A percentile compares a stretch with the other conserved stretches of the same genome.
phyloP scores from a whole-genome alignment of 2,797 vertebrate species.

The Meriones psammophilus region DNA sequence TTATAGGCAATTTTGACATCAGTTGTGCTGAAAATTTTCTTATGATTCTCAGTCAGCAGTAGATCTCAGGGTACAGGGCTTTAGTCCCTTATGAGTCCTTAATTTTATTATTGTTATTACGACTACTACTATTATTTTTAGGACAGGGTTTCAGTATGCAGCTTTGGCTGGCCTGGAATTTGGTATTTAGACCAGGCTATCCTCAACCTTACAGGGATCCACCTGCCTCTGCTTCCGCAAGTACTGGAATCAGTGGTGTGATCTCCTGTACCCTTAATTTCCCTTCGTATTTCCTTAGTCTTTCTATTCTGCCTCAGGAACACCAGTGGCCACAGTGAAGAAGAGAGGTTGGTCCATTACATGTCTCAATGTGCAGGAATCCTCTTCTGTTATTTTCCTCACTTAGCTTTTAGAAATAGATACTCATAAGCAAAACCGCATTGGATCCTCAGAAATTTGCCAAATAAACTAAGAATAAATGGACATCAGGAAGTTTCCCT shows the following conservation, averaged over 20 bases:
- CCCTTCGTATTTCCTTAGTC: neutral
- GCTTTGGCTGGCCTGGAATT: neutral
- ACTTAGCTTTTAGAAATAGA: constrained; percentile 25
- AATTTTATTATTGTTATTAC: neutral
- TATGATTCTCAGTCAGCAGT: neutral
- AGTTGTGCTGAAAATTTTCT: neutral
- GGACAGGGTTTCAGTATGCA: neutral
- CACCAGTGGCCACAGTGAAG: neutral
- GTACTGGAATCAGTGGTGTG: neutral
- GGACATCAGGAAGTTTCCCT: constrained; percentile 32
- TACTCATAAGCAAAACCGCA: constrained; percentile 9
- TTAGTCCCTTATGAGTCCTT: neutral
- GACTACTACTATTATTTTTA: neutral
- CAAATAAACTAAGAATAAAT: constrained; percentile 32
- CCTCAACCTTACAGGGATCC: neutral
- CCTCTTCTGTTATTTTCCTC: constrained; percentile 19
- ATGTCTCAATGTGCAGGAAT: constrained; percentile 37
- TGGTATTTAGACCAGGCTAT: neutral
- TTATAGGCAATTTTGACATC: neutral
- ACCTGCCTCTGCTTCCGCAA: neutral
- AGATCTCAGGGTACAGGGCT: neutral
- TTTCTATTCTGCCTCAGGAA: neutral
- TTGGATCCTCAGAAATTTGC: neutral
- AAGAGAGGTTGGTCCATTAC: neutral
- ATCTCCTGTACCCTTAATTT: neutral